Evolutionary conservation across 2,797 vertebrate genomes (phyloP), one percentile per base, ranked within the genome.

Genomic region (Centroberyx gerrardi): DNA sequence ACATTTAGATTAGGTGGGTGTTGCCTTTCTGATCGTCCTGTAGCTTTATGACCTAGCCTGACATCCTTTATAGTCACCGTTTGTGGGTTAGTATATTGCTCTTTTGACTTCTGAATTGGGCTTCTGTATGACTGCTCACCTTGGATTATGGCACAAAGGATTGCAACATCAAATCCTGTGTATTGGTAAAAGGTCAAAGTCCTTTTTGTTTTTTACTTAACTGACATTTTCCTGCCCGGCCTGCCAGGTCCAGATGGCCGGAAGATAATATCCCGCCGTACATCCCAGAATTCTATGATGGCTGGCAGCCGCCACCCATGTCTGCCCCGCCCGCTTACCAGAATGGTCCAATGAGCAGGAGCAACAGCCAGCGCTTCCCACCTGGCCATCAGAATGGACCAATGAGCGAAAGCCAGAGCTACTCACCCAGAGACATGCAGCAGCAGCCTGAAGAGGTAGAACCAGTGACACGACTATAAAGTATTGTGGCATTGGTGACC

Each of bases 221-320:
- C 8, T 42, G 3, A 62, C 2, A 0, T n/a, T 54, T 72, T 75
- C 54, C 28, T 60, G 2, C 3, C 22, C 8, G 13, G 61, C 67
- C 5, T 65, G 5, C 66, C 64, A 99, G 98, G 86, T 93, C 89
- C 1, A 73, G 77, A 27, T 95, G 94, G 92, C 93, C 89, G 0
- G 83, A 91, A 9, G 76, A 87, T 3, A 59, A 94, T 13, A 54
- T 97, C 46, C 91, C 87, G 0, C 31, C 63, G 4, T 97, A 97
- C 80, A 40, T 68, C 54, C 97, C 96, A 0, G 53, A 64, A 0
- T 98, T 98, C 87, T 96, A 81, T 0, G 91, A 96, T 9, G 95
- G 94, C 51, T 97, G 95, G 96, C 88, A 94, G 85, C 91, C 68
- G 0, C 82, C 84, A 4, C 85, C 74, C 14, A 17, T 51, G 0